A percentile compares a stretch with the other conserved stretches of the same genome.
Conservation (phyloP, 1,140 invertebrate species). For the Drosophila insularis region DNA sequence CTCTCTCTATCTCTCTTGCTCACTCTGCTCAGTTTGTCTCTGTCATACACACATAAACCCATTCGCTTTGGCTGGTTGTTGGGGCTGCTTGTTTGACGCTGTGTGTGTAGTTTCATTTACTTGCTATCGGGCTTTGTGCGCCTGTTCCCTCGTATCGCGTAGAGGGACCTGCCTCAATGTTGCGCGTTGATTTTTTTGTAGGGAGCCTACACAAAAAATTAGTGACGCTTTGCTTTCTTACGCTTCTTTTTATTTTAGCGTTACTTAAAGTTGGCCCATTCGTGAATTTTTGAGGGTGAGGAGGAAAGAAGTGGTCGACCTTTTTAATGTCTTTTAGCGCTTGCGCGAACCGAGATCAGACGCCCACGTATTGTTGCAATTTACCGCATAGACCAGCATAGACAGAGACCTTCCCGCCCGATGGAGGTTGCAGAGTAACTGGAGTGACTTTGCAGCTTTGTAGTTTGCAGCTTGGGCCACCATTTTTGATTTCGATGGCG, state of each 20-base stretch:
- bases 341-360: conserved; percentile 33
- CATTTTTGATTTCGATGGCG: conserved; percentile 66
- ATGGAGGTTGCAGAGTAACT: background rate
- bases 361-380: background rate
- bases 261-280: conserved; percentile 34
- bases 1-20: conserved; percentile 4
- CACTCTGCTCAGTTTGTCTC: background rate
- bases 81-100: conserved; percentile 10
- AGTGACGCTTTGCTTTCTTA: conserved; percentile 31
- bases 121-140: conserved; percentile 56
- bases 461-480: conserved; percentile 47
- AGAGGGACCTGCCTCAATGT: conserved; percentile 81
- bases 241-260: conserved; percentile 22
- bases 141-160: conserved; percentile 75
- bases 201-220: conserved; percentile 62
- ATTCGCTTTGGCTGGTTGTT: background rate
- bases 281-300: conserved; percentile 2
- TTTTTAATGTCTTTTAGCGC: conserved; percentile 47
- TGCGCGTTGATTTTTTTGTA: conserved; percentile 69
- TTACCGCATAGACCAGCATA: background rate
- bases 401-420: too few species aligned
- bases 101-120: conserved; percentile 13
- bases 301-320: conserved; percentile 21
- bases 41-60: conserved; percentile 21
- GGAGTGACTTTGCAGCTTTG: conserved; percentile 67